These are phyloP conservation scores for Spodoptera littoralis DNA, from an alignment of 2,888 invertebrate species.

Conservation along the genomic window DNA sequence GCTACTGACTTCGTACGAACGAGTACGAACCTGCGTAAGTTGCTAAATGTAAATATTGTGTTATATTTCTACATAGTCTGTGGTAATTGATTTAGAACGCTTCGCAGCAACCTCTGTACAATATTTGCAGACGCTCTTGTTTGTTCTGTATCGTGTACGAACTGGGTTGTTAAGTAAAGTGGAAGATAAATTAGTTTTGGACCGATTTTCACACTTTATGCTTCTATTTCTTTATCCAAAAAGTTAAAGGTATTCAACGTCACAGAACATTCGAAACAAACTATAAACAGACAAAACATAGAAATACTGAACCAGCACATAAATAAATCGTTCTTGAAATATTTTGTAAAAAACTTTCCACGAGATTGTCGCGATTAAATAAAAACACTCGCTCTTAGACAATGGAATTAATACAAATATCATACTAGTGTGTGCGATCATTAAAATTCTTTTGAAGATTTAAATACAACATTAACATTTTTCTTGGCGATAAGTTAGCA, in stretches of 20 bases:
- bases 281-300: too few species aligned
- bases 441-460: constrained; percentile 40
- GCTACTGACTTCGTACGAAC: constrained; percentile 6
- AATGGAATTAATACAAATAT: too few species aligned
- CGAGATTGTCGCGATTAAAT: neutral
- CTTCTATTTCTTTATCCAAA: too few species aligned
- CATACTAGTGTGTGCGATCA: constrained; percentile 8
- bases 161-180: too few species aligned
- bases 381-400: too few species aligned
- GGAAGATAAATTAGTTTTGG: too few species aligned
- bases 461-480: constrained; percentile 35
- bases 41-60: constrained; percentile 32
- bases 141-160: neutral
- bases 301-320: too few species aligned
- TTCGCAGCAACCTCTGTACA: constrained; percentile 13
- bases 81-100: constrained; percentile 16
- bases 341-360: constrained; percentile 1
- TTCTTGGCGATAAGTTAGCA: constrained; percentile 6
- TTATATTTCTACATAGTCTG: constrained; percentile 8
- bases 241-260: too few species aligned
- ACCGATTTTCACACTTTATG: too few species aligned
- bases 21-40: constrained; percentile 1
- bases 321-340: too few species aligned
- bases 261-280: too few species aligned
- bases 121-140: constrained; percentile 16